Conservation (phyloP, 2,113 vertebrate species). For the Nannobrachium achirus region DNA sequence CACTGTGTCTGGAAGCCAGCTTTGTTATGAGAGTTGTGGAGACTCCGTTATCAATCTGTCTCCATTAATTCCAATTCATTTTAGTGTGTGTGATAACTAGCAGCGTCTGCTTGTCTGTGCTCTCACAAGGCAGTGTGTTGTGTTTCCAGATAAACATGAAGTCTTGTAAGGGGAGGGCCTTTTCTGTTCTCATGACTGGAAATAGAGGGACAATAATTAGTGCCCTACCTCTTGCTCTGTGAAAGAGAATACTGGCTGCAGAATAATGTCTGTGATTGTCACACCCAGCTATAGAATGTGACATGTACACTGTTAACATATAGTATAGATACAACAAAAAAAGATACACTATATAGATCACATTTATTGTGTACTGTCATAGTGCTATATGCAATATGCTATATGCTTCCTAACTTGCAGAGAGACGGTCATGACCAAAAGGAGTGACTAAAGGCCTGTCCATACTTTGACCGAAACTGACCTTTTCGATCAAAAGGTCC, state of each 20-base stretch:
- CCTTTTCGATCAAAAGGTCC: too few species aligned
- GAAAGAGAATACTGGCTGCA: background rate
- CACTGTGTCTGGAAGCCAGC: constrained; percentile 64
- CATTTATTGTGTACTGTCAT: background rate
- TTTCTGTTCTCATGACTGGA: constrained; percentile 56
- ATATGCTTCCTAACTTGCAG: too few species aligned
- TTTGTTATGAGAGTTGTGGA: constrained; percentile 77
- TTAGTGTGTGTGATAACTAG: constrained; percentile 74
- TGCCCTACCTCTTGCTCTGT: background rate
- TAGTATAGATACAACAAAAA: constrained; percentile 11
- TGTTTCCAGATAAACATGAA: constrained; percentile 66
- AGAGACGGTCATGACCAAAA: too few species aligned
- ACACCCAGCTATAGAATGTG: background rate
- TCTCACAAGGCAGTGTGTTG: constrained; percentile 61
- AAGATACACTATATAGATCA: background rate
- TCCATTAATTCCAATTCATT: constrained; percentile 79
- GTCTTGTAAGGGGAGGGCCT: constrained; percentile 51
- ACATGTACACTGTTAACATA: background rate
- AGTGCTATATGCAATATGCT: background rate
- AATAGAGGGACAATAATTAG: constrained; percentile 25
- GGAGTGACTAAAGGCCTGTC: too few species aligned
- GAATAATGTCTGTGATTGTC: background rate
- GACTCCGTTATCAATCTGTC: constrained; percentile 73
- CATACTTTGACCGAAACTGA: too few species aligned
- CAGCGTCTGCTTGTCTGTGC: constrained; percentile 77